Base-by-base conservation (phyloP, 1,140 invertebrate genomes). In the Lepidurus apus region DNA sequence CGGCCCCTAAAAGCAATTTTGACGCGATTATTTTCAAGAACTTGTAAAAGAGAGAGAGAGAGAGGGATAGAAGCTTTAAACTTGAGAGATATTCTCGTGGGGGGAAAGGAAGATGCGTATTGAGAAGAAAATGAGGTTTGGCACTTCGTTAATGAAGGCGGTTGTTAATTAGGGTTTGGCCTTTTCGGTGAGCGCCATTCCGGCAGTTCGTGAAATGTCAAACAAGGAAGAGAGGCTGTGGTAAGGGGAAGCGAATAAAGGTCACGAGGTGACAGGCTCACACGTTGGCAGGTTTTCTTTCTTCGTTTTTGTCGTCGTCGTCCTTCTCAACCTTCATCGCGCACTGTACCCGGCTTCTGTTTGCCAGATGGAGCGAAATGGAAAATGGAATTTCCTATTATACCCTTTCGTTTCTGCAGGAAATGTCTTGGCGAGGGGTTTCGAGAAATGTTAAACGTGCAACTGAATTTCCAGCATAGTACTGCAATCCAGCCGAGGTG, bases 271-370 rank as follows among this genome's bases (percentile, higher is more conserved):
- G 53, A 65, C 21, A 65, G 13, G 53, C 53, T 65, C 53, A 65
- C 53, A 65, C 53, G 53, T 65, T 65, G 53, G 53, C 53, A 65
- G 53, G 53, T 65, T 65, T 65, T 65, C 53, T 65, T 65, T 65
- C 53, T 21, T 17, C 53, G 34, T 34, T 34, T 34, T 34, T 34
- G 34, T 34, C 34, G 34, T 34, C 34, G 34, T 34, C 34, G 53
- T 65, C 53, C 53, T 65, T 65, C 21, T n/a, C 21, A 65, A 21
- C 53, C 53, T 65, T 65, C 9, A 65, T 65, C 53, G 53, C 13
- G 17, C 53, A 11, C n/a, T n/a, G n/a, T n/a, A n/a, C 21, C 45
- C 45, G 21, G 13, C 53, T 65, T 65, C 53, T 65, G 53, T 13
- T 65, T 21, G 53, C 53, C 53, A 65, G 53, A 65, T 65, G 53